These are phyloP conservation scores for Myzus persicae DNA, from an alignment of 1,140 invertebrate genomes.

Conservation along the genomic window DNA sequence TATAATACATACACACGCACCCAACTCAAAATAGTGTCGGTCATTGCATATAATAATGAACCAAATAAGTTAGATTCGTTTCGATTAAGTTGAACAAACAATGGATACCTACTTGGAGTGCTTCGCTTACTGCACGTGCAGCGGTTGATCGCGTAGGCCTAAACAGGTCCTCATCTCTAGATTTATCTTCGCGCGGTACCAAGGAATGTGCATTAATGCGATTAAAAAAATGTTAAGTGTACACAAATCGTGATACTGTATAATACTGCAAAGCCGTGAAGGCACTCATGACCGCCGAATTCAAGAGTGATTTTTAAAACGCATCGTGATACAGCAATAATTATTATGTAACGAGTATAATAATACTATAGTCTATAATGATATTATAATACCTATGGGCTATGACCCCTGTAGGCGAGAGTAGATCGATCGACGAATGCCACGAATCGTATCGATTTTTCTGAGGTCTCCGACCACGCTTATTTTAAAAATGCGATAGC, in stretches of 20 bases:
- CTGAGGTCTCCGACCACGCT: background rate
- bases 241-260: slow-evolving; percentile 6
- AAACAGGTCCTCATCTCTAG: background rate
- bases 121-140: background rate
- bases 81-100: background rate
- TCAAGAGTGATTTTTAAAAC: background rate
- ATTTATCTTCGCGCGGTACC: background rate
- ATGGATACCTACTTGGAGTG: background rate
- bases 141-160: background rate
- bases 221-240: background rate
- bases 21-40: background rate
- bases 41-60: background rate
- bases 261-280: background rate
- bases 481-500: background rate
- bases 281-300: background rate
- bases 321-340: background rate
- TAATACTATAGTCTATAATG: slow-evolving; percentile 1
- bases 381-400: background rate
- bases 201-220: background rate
- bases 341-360: slow-evolving; percentile 2
- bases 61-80: background rate
- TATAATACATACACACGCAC: background rate
- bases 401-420: background rate
- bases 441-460: background rate
- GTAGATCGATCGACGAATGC: background rate